A percentile compares a stretch with the other conserved stretches of the same genome.
phyloP scores from a whole-genome alignment of 2,888 invertebrate genomes.

The Andrena hattorfiana region DNA sequence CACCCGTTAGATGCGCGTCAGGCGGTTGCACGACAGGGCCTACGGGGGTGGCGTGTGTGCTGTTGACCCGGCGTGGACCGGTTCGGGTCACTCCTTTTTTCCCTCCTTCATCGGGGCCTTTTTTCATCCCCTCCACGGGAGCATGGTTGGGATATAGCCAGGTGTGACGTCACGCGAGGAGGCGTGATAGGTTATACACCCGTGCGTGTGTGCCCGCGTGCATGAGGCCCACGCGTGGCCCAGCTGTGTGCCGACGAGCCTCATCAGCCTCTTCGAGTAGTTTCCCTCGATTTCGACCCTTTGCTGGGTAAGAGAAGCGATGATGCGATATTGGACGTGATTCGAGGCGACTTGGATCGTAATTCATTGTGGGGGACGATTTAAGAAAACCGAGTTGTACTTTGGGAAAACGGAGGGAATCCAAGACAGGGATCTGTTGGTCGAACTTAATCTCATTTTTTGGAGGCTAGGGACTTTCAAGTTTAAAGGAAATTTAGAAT shows the following conservation, averaged over 20 bases:
- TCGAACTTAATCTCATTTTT: background rate
- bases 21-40: conserved; percentile 59
- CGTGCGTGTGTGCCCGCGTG: conserved; percentile 72
- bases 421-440: background rate
- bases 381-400: too few species aligned
- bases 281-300: conserved; percentile 29
- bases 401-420: background rate
- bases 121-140: conserved; percentile 52
- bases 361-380: too few species aligned
- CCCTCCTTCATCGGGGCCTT: conserved; percentile 63
- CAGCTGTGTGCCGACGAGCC: conserved; percentile 54
- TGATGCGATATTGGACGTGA: background rate
- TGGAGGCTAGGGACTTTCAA: too few species aligned
- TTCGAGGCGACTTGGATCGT: background rate
- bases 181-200: conserved; percentile 73
- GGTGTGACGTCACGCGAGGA: conserved; percentile 77
- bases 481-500: too few species aligned
- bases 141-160: conserved; percentile 67
- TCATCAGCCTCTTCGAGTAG: conserved; percentile 24
- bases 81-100: conserved; percentile 79
- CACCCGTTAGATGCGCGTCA: conserved; percentile 69
- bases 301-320: background rate
- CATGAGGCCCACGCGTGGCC: conserved; percentile 68
- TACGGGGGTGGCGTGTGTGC: conserved; percentile 73
- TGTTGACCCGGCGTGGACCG: conserved; percentile 79